Conservation (phyloP, 2,888 invertebrate species). For the Drosophila bunnanda region DNA sequence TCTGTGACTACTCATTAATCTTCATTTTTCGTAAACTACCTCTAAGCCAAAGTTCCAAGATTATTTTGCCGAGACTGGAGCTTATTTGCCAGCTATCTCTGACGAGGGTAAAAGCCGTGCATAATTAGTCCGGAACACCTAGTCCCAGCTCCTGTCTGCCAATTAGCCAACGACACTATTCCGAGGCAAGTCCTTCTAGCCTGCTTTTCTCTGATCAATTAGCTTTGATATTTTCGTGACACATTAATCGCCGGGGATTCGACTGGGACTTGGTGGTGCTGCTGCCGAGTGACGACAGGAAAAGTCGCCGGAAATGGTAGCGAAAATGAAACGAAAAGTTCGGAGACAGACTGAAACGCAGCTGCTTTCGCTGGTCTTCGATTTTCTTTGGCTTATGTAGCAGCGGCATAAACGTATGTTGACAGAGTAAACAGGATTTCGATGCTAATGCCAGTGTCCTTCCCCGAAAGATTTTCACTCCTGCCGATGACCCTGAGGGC, state of each 20-base stretch:
- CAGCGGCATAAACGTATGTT: constrained; percentile 81
- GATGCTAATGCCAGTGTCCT: constrained; percentile 55
- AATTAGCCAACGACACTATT: constrained; percentile 49
- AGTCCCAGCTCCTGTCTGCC: constrained; percentile 12
- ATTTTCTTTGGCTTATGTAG: constrained; percentile 66
- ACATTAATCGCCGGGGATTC: constrained; percentile 69
- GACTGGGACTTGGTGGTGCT: constrained; percentile 15
- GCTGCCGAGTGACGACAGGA: constrained; percentile 48
- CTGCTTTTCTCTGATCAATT: constrained; percentile 69
- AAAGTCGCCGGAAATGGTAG: constrained; percentile 47
- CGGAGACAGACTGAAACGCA: constrained; percentile 12
- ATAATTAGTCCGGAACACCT: constrained; percentile 51
- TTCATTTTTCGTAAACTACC: constrained; percentile 1
- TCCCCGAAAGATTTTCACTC: background rate
- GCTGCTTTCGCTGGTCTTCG: constrained; percentile 61
- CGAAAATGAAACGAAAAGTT: constrained; percentile 50
- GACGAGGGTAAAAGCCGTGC: constrained; percentile 20
- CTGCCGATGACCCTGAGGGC: constrained; percentile 22
- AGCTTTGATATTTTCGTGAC: constrained; percentile 77
- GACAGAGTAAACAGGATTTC: constrained; percentile 82
- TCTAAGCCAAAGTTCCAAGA: background rate
- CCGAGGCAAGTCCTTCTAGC: constrained; percentile 5
- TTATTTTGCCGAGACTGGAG: constrained; percentile 1
- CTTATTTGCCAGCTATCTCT: constrained; percentile 3
- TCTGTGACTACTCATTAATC: background rate